A percentile compares a stretch with the other conserved stretches of the same genome.
Evolutionary conservation across 2,797 vertebrate species (phyloP).

Genomic region (Borostomias antarcticus): DNA sequence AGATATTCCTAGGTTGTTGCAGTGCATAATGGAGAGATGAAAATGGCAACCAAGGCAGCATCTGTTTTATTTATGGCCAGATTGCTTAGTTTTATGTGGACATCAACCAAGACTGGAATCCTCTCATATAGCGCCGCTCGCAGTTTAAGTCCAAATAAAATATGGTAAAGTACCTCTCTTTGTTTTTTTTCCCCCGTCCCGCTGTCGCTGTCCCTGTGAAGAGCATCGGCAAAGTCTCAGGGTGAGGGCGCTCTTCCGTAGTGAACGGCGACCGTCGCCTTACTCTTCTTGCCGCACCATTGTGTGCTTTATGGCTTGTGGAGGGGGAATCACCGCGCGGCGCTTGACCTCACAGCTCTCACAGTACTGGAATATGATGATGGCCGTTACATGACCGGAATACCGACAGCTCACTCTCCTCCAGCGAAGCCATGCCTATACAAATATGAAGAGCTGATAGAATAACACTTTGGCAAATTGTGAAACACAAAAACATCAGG

Average conservation of each 20-base stretch:
- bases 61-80: slow-evolving; percentile 75
- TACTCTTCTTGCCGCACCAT: slow-evolving; percentile 84
- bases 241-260: slow-evolving; percentile 78
- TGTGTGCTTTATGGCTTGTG: slow-evolving; percentile 86
- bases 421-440: slow-evolving; percentile 63
- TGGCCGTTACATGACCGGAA: slow-evolving; percentile 82
- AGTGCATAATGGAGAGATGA: slow-evolving; percentile 54
- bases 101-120: slow-evolving; percentile 76
- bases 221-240: slow-evolving; percentile 78
- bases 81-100: slow-evolving; percentile 76
- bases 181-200: slow-evolving; percentile 57
- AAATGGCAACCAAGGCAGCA: slow-evolving; percentile 65
- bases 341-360: slow-evolving; percentile 83
- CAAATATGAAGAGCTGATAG: slow-evolving; percentile 38
- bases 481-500: not conserved
- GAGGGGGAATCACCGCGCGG: slow-evolving; percentile 80
- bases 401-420: slow-evolving; percentile 71
- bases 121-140: slow-evolving; percentile 73
- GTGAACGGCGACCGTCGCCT: slow-evolving; percentile 78
- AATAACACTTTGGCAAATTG: slow-evolving; percentile 36
- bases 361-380: slow-evolving; percentile 85
- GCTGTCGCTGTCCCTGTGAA: slow-evolving; percentile 73
- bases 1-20: slow-evolving; percentile 38
- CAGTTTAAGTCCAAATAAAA: slow-evolving; percentile 84
- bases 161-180: slow-evolving; percentile 74